Conservation (phyloP, 2,113 vertebrate species). For the Hyperopisus bebe region DNA sequence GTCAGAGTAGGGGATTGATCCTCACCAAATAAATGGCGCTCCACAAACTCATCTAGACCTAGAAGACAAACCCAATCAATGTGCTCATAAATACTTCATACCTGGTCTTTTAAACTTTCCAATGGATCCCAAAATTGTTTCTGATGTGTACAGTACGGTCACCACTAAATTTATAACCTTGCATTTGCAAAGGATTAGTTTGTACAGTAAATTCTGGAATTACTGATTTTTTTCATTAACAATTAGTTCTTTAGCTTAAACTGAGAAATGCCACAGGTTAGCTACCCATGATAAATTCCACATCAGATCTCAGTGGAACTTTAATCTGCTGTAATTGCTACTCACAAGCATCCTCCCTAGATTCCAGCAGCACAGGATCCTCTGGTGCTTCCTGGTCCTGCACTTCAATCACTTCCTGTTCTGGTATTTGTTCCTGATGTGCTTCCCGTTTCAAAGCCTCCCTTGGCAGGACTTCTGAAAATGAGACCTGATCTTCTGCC, state of each 20-base stretch:
- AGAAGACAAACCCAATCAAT: conserved; percentile 9
- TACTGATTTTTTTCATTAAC: background rate
- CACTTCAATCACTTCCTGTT: conserved; percentile 6
- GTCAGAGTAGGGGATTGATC: conserved; percentile 45
- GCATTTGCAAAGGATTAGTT: background rate
- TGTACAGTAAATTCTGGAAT: background rate
- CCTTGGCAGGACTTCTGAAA: background rate
- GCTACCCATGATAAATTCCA: background rate
- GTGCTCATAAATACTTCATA: background rate
- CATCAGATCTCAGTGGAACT: background rate
- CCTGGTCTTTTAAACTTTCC: no score
- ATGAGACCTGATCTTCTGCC: background rate
- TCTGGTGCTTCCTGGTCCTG: background rate
- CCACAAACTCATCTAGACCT: conserved; percentile 62
- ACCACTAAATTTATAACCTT: background rate
- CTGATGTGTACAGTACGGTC: background rate
- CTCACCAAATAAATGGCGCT: conserved; percentile 53
- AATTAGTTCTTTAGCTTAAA: background rate
- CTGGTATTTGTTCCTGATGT: background rate
- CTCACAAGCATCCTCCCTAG: conserved; percentile 43
- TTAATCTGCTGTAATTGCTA: no score
- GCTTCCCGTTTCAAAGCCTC: conserved; percentile 16
- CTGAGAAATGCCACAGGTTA: background rate
- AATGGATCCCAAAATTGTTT: background rate
- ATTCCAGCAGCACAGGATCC: background rate